These are phyloP conservation scores for Anhinga rufa DNA, from an alignment of 2,113 vertebrate genomes.

Conservation along the genomic window DNA sequence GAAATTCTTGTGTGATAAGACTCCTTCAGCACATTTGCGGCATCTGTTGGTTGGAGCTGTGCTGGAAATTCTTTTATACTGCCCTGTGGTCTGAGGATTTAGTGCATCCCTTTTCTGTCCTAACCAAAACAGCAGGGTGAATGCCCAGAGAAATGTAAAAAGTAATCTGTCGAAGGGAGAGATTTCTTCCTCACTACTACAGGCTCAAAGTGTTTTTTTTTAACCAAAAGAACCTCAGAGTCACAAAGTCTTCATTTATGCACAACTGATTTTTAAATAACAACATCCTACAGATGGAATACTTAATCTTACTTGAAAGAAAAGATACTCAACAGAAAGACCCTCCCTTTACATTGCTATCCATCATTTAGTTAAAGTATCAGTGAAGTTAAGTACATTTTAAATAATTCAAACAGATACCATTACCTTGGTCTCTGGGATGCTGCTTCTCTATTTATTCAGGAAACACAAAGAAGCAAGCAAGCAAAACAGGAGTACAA, in stretches of 20 bases:
- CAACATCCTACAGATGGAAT: neutral
- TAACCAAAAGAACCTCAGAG: neutral
- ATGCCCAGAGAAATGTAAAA: neutral
- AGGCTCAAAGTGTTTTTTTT: neutral
- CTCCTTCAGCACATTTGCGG: neutral
- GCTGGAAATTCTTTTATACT: neutral
- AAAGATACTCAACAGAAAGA: neutral
- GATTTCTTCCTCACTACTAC: neutral
- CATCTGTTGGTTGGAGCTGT: neutral
- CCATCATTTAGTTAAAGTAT: neutral
- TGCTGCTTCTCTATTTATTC: neutral
- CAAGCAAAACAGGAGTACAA: neutral
- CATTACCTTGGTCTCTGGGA: neutral
- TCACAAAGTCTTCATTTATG: neutral
- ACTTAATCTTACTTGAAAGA: conserved; percentile 3
- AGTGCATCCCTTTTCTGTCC: neutral
- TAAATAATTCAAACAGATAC: conserved; percentile 13
- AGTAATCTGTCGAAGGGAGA: neutral
- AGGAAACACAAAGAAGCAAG: neutral
- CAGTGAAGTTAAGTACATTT: neutral
- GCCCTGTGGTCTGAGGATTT: neutral
- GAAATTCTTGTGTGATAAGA: neutral
- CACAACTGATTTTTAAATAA: neutral
- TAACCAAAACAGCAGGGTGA: neutral
- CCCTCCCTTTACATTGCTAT: neutral